Conservation (phyloP, 2,888 invertebrate species). For the Alloscopus bannaensis region DNA sequence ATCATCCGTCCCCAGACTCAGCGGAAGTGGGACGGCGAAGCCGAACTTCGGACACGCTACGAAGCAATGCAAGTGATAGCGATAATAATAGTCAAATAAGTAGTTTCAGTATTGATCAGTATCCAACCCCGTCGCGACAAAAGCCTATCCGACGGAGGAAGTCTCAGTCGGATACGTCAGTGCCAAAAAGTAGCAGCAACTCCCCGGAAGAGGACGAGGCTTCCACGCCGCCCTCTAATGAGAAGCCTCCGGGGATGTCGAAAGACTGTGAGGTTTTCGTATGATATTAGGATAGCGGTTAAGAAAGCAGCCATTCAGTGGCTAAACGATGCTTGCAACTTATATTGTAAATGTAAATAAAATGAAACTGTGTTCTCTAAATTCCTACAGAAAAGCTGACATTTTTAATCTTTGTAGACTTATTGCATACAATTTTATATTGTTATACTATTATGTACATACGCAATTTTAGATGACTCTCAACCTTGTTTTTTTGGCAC, state of each 20-base stretch:
- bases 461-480: too few species aligned
- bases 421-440: too few species aligned
- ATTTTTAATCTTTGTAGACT: too few species aligned
- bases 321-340: too few species aligned
- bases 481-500: too few species aligned
- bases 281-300: slow-evolving; percentile 75
- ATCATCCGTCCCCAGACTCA: too few species aligned
- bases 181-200: slow-evolving; percentile 13
- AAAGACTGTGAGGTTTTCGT: slow-evolving; percentile 73
- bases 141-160: slow-evolving; percentile 48
- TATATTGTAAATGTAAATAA: too few species aligned
- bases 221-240: background rate
- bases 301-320: too few species aligned
- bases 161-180: slow-evolving; percentile 22
- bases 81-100: slow-evolving; percentile 45
- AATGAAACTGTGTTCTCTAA: too few species aligned
- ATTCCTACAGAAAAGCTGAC: too few species aligned
- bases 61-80: slow-evolving; percentile 62
- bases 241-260: slow-evolving; percentile 38
- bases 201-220: too few species aligned
- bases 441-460: too few species aligned
- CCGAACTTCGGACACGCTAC: slow-evolving; percentile 31
- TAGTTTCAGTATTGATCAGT: slow-evolving; percentile 46
- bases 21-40: slow-evolving; percentile 14
- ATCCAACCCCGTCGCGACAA: slow-evolving; percentile 37